A percentile compares a stretch with the other conserved stretches of the same genome.
These are phyloP conservation scores for Gorsachius goisagi DNA, from an alignment of 2,113 vertebrate species.

Conservation along the genomic window DNA sequence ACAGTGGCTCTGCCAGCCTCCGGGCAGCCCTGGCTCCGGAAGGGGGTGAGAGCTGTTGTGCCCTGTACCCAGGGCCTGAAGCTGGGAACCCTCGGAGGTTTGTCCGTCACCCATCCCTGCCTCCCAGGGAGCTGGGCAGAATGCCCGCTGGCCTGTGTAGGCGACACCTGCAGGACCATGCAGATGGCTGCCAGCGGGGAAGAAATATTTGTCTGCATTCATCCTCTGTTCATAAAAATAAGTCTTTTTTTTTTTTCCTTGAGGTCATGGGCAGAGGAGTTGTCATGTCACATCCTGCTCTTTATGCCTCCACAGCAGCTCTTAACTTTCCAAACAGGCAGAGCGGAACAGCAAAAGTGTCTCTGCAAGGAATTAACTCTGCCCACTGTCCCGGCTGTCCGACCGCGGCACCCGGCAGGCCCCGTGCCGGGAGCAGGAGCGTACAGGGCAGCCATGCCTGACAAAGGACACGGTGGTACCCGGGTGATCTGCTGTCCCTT, in stretches of 20 bases:
- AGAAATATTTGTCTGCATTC: background rate
- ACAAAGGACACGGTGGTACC: fast-evolving
- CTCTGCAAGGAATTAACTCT: background rate
- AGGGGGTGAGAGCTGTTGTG: fast-evolving
- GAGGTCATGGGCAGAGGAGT: background rate
- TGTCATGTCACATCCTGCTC: background rate
- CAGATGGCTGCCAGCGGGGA: background rate
- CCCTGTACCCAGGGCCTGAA: fast-evolving
- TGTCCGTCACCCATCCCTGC: background rate
- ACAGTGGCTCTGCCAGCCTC: fast-evolving
- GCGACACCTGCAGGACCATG: fast-evolving
- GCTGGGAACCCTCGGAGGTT: background rate
- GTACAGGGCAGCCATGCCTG: fast-evolving
- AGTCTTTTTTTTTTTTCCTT: background rate
- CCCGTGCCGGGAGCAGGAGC: background rate
- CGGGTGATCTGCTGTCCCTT: fast-evolving
- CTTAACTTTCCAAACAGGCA: background rate
- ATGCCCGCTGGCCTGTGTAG: fast-evolving
- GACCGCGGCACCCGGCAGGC: background rate
- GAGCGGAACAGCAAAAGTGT: background rate
- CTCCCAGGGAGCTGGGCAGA: background rate
- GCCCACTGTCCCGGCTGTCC: fast-evolving
- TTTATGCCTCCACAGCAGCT: background rate
- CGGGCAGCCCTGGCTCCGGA: background rate
- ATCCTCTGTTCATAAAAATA: background rate